Conservation (phyloP, 2,888 invertebrate species). For the Cryptus armator region DNA sequence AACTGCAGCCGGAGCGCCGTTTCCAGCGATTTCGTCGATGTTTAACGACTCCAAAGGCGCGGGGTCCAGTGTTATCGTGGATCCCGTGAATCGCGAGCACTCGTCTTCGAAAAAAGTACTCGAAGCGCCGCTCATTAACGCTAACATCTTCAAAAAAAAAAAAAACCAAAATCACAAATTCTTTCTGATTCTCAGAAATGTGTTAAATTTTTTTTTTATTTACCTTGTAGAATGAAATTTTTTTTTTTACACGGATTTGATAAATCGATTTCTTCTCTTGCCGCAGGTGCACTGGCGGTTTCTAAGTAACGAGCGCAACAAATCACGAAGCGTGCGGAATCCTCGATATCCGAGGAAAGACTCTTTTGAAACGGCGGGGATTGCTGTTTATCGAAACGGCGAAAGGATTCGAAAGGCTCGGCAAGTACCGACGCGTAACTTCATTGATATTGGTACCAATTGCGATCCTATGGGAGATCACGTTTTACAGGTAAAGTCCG, state of each 20-base stretch:
- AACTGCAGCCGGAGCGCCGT: conserved; percentile 71
- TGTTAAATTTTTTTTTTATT: background rate
- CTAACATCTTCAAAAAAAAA: conserved; percentile 73
- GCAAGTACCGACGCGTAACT: conserved; percentile 33
- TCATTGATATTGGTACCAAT: conserved; percentile 50
- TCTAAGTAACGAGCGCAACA: too few species aligned
- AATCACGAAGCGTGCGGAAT: conserved; percentile 30
- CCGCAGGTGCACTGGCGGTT: conserved; percentile 3
- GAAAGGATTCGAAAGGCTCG: conserved; percentile 70
- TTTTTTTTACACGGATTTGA: background rate
- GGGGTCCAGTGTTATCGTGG: conserved; percentile 74
- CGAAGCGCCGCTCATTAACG: conserved; percentile 73
- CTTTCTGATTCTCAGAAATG: too few species aligned
- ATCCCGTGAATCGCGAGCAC: conserved; percentile 74
- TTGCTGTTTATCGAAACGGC: conserved; percentile 62
- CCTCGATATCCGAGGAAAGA: conserved; percentile 52
- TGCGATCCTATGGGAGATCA: conserved; percentile 5
- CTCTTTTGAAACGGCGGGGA: conserved; percentile 68
- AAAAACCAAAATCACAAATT: background rate
- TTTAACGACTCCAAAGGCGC: conserved; percentile 72
- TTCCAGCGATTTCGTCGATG: conserved; percentile 70
- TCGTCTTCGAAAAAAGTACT: conserved; percentile 73
- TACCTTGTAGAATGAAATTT: too few species aligned
- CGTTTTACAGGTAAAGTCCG: conserved; percentile 6
- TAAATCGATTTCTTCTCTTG: background rate